Percentiles rank a stretch among this genome's conserved stretches.
Conservation (phyloP, 2,113 vertebrate species). For the Morone chrysops region DNA sequence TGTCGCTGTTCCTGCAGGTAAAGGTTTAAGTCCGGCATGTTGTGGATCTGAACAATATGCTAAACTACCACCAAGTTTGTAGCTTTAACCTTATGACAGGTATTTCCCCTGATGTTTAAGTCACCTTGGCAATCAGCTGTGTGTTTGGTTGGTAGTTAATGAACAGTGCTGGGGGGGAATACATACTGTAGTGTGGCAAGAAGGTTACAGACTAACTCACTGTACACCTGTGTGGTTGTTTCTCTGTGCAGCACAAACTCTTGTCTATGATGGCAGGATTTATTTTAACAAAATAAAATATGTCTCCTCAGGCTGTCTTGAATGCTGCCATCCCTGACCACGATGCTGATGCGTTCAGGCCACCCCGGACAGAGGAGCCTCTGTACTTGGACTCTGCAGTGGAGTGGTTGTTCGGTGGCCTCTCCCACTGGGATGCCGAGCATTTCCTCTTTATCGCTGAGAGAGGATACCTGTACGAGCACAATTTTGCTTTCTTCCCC, state of each 20-base stretch:
- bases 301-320: slow-evolving; percentile 86
- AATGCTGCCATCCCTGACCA: slow-evolving; percentile 94
- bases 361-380: slow-evolving; percentile 81
- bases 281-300: neutral
- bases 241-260: neutral
- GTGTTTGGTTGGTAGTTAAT: neutral
- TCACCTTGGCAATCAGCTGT: neutral
- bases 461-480: slow-evolving; percentile 93
- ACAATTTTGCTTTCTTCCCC: slow-evolving; percentile 96
- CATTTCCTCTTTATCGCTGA: slow-evolving; percentile 98
- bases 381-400: slow-evolving; percentile 81
- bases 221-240: neutral
- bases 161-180: neutral
- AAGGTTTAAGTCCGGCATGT: neutral
- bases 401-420: slow-evolving; percentile 90
- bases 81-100: neutral
- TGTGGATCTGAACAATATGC: neutral
- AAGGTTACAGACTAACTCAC: neutral
- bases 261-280: neutral
- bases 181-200: neutral
- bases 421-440: slow-evolving; percentile 94
- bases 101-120: neutral
- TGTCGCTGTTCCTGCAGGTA: slow-evolving; percentile 92
- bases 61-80: neutral
- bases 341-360: slow-evolving; percentile 92